A percentile compares a stretch with the other conserved stretches of the same genome.
Conservation (phyloP, 2,797 vertebrate species). For the Octomys mimax region DNA sequence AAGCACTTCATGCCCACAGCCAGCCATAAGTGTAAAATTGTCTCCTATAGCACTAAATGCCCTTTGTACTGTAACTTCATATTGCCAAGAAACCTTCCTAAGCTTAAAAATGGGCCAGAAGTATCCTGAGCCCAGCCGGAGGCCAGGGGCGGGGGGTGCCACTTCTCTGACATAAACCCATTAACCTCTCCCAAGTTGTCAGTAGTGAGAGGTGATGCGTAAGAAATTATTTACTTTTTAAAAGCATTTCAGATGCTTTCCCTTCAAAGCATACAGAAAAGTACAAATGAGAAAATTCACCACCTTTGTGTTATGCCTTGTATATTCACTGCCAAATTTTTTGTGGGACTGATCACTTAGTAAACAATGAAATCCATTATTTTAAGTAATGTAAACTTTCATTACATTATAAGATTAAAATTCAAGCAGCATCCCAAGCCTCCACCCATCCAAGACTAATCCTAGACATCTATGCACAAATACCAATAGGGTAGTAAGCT, state of each 20-base stretch:
- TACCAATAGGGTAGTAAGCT: background rate
- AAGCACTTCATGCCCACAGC: background rate
- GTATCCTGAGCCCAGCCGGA: background rate
- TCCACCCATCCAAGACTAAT: background rate
- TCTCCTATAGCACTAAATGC: background rate
- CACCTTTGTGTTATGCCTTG: background rate
- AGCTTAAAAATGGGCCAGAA: background rate
- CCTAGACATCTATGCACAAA: background rate
- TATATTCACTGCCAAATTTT: background rate
- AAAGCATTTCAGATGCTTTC: background rate
- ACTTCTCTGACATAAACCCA: background rate
- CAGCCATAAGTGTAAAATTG: background rate
- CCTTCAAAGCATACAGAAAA: background rate
- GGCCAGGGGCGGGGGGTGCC: background rate
- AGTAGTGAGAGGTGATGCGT: background rate
- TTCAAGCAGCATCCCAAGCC: background rate
- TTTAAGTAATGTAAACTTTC: background rate
- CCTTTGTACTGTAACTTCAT: background rate
- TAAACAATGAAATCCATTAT: background rate
- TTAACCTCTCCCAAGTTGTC: background rate
- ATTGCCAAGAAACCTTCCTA: background rate
- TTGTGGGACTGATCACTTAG: background rate
- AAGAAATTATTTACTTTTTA: constrained; percentile 29
- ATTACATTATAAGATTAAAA: background rate
- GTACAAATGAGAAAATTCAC: background rate